These are phyloP conservation scores for Elegia similella DNA, from an alignment of 2,888 invertebrate genomes.

Conservation along the genomic window DNA sequence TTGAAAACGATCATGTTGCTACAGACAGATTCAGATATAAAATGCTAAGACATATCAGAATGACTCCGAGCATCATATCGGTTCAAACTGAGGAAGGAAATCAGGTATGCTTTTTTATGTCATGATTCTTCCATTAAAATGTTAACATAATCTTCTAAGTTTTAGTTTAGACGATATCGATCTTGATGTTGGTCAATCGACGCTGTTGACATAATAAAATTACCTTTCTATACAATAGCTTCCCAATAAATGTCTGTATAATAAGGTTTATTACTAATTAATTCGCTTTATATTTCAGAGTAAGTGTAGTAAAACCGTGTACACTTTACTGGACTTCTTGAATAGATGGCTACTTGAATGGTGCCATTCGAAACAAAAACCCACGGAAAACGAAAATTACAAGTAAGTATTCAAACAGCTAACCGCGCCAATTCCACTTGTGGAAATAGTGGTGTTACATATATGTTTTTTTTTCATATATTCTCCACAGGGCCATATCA, in stretches of 20 bases:
- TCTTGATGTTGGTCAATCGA: too few relatives aligned
- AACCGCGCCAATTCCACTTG: too few relatives aligned
- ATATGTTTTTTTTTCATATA: background rate
- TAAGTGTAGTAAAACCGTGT: slow-evolving; percentile 86
- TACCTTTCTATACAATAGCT: too few relatives aligned
- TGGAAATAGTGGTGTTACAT: too few relatives aligned
- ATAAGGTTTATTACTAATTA: too few relatives aligned
- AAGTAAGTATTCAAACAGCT: slow-evolving; percentile 45
- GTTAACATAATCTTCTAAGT: too few relatives aligned
- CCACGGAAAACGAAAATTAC: slow-evolving; percentile 68
- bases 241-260: too few relatives aligned
- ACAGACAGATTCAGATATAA: slow-evolving; percentile 57
- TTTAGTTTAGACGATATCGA: too few relatives aligned
- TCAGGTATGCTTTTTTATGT: slow-evolving; percentile 56
- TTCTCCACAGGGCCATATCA: slow-evolving; percentile 53
- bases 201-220: too few relatives aligned
- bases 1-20: slow-evolving; percentile 45
- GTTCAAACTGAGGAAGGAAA: slow-evolving; percentile 72
- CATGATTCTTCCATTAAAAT: too few relatives aligned
- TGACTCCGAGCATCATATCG: slow-evolving; percentile 65
- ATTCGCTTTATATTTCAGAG: slow-evolving; percentile 53
- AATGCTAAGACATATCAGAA: slow-evolving; percentile 63
- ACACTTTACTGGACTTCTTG: slow-evolving; percentile 88
- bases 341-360: slow-evolving; percentile 88
- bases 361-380: slow-evolving; percentile 67